phyloP scores from a whole-genome alignment of 2,888 invertebrate species.

The Allygus modestus region DNA sequence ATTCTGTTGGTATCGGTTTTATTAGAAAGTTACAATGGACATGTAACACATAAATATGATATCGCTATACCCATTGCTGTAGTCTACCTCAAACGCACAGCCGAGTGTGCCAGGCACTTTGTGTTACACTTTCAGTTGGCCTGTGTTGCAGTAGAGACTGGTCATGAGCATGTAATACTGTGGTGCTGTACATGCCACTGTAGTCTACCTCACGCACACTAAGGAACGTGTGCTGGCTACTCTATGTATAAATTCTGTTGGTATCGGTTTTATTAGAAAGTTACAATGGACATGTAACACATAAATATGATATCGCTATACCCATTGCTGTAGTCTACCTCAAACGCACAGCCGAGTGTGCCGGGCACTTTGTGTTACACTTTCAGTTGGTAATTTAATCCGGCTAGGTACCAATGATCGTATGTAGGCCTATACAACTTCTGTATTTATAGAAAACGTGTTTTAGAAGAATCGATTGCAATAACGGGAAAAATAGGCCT shows the following conservation, averaged over 20 bases:
- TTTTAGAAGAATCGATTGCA: too few species aligned
- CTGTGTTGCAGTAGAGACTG: neutral
- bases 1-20: neutral
- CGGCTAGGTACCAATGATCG: too few species aligned
- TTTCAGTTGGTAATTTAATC: slow-evolving; percentile 8
- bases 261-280: neutral
- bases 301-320: slow-evolving; percentile 11
- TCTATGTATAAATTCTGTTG: neutral
- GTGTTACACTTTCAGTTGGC: neutral
- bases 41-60: slow-evolving; percentile 9
- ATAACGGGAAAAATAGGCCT: too few species aligned
- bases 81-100: neutral
- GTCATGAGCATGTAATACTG: neutral
- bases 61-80: neutral
- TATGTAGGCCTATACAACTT: too few species aligned
- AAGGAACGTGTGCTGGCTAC: neutral
- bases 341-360: neutral
- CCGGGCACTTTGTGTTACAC: neutral
- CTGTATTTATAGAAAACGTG: too few species aligned
- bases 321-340: slow-evolving; percentile 20
- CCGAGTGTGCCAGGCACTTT: neutral
- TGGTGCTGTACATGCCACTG: neutral
- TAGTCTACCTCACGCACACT: slow-evolving; percentile 8
- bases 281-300: slow-evolving; percentile 11
- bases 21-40: neutral